Percentiles rank a stretch among this genome's conserved stretches.
These are phyloP conservation scores for Hippocampus barbouri DNA, from an alignment of 2,113 vertebrate genomes.

Conservation along the genomic window DNA sequence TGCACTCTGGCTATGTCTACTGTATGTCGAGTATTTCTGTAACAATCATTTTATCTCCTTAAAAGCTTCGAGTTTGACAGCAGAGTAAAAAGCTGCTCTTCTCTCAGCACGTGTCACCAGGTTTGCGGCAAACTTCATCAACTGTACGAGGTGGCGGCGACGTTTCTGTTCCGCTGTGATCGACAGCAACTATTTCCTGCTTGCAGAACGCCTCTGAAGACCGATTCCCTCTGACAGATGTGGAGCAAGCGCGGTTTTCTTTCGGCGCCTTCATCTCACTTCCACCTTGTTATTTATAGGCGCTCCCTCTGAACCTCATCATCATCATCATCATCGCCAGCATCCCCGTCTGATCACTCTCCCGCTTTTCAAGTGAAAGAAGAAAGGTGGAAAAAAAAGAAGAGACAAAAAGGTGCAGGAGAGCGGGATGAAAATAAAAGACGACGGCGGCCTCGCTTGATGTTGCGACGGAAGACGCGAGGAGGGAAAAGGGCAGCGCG, in stretches of 20 bases:
- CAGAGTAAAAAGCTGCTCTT: neutral
- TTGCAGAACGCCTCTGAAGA: constrained; percentile 32
- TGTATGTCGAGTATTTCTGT: too few relatives aligned
- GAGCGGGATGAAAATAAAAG: constrained; percentile 30
- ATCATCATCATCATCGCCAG: constrained; percentile 45
- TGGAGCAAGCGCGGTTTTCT: constrained; percentile 56
- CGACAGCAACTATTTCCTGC: constrained; percentile 12
- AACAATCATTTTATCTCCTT: neutral
- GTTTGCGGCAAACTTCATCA: constrained; percentile 6
- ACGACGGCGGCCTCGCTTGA: constrained; percentile 40
- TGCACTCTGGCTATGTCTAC: too few relatives aligned
- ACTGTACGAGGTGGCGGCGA: constrained; percentile 37
- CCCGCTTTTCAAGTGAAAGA: constrained; percentile 53
- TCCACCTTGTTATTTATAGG: constrained; percentile 67
- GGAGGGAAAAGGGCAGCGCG: constrained; percentile 7
- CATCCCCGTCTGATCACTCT: constrained; percentile 58
- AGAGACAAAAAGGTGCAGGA: constrained; percentile 41
- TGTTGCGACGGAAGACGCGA: constrained; percentile 35
- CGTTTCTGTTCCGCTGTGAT: constrained; percentile 17
- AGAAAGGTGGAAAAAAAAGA: constrained; percentile 17
- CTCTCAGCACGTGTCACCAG: neutral
- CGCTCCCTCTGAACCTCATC: constrained; percentile 55
- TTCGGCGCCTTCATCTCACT: constrained; percentile 52
- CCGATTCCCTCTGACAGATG: constrained; percentile 52
- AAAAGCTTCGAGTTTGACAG: neutral